Conservation (phyloP, 2,113 vertebrate species). For the Atherinomorus stipes region DNA sequence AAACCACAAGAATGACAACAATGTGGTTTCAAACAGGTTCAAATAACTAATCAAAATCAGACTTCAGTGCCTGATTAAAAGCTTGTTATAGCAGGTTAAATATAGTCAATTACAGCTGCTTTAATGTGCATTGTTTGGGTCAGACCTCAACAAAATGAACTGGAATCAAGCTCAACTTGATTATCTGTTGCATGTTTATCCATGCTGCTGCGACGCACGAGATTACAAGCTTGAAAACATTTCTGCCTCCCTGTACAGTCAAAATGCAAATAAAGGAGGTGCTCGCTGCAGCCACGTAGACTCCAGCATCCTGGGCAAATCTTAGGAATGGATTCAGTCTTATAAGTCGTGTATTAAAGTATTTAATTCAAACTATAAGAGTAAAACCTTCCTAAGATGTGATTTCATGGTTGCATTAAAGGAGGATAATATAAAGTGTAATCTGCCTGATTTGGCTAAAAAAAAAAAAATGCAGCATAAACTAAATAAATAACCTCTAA, state of each 20-base stretch:
- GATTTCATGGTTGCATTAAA: not conserved
- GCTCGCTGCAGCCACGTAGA: not conserved
- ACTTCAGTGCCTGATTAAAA: no score
- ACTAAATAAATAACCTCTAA: not conserved
- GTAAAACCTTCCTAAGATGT: not conserved
- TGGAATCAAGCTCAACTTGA: not conserved
- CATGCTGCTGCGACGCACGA: not conserved
- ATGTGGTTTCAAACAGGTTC: no score
- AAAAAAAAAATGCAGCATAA: not conserved
- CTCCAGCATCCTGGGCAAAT: not conserved
- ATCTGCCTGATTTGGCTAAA: not conserved
- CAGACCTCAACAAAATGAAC: not conserved
- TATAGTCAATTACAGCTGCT: not conserved
- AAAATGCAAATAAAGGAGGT: constrained; percentile 2
- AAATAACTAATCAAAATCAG: no score
- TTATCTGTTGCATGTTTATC: not conserved
- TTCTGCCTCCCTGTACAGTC: not conserved
- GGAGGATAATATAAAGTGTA: not conserved
- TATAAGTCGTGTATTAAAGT: not conserved
- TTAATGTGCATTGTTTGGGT: constrained; percentile 2
- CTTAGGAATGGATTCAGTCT: not conserved
- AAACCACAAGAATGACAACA: not conserved
- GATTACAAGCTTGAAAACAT: not conserved
- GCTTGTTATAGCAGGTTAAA: not conserved
- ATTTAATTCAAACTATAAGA: not conserved